Base-by-base conservation (phyloP, 1,140 invertebrate genomes). In the Zaprionus taronus region DNA sequence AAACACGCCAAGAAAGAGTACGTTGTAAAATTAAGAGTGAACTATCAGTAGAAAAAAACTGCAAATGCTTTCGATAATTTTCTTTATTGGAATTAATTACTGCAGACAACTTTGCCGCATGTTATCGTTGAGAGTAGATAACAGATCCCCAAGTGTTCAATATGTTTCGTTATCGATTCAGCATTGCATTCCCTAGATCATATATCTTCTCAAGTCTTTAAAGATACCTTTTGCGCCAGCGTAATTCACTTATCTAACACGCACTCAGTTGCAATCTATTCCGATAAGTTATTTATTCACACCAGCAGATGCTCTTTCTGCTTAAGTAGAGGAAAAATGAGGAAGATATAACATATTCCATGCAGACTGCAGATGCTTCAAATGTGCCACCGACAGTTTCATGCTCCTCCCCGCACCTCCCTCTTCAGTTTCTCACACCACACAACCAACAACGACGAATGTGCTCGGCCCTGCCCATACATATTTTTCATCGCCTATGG, bases 261-360 rank as follows among this genome's bases (percentile, higher is more conserved):
- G 57, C 47, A 51, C 65, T 79, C 60, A 55, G 70, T 61, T 41
- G 36, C 60, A 44, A 81, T 60, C 68, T 73, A 66, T 62, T 55
- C 63, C 38, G 56, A 72, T 85, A 65, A 72, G 36, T 77, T 80
- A 77, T 67, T 81, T 80, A 83, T 80, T 77, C 36, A 55, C 24
- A 28, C 63, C 41, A 67, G 63, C 36, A 72, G 58, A 34, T 76
- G 56, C 28, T 64, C 38, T 53, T 66, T 22, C 53, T 64, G 51
- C 38, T 63, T 58, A 36, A 41, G 58, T 24, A 14, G 17, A 12
- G 31, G 28, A 34, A 51, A 55, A 65, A 26, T 58, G 28, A 63
- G 58, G 34, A 51, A 75, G 41, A 71, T 61, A 64, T 70, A 64
- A 57, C 34, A 58, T 60, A 22, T 51, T 51, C 36, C 55, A 49